These are phyloP conservation scores for Hecatera dysodea DNA, from an alignment of 2,888 invertebrate species.

Conservation along the genomic window DNA sequence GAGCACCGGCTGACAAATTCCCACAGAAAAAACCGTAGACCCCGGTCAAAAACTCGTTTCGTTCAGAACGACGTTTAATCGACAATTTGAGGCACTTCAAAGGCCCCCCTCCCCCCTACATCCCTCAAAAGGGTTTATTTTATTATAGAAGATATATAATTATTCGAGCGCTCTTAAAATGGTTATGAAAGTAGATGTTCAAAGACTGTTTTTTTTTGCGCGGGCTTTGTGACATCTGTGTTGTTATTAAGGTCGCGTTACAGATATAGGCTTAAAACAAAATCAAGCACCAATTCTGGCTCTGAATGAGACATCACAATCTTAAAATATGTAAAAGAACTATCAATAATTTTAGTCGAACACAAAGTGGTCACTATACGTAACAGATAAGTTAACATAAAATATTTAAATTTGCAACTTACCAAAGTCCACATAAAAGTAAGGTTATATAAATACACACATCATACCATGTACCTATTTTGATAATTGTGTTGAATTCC, in stretches of 20 bases:
- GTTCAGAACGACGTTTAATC: conserved; percentile 62
- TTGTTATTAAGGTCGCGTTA: not conserved
- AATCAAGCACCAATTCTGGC: too few species aligned
- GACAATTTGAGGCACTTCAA: conserved; percentile 76
- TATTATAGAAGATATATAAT: conserved; percentile 79
- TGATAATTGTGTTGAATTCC: too few species aligned
- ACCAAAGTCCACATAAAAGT: too few species aligned
- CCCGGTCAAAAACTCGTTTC: conserved; percentile 37
- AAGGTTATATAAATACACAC: too few species aligned
- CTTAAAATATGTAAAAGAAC: too few species aligned
- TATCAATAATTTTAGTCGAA: too few species aligned
- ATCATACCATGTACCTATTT: too few species aligned
- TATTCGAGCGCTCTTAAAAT: conserved; percentile 72
- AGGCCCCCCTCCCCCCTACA: conserved; percentile 60
- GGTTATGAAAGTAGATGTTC: conserved; percentile 66
- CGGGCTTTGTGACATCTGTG: not conserved
- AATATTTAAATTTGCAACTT: too few species aligned
- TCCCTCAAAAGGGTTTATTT: conserved; percentile 75
- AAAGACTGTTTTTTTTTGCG: conserved; percentile 24
- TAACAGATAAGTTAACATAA: too few species aligned
- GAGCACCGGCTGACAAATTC: conserved; percentile 33
- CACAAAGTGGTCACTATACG: too few species aligned
- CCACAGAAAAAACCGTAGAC: conserved; percentile 22
- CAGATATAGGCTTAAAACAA: too few species aligned
- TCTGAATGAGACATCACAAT: too few species aligned